Conservation (phyloP, 2,888 invertebrate species). For the Melanophora roralis region DNA sequence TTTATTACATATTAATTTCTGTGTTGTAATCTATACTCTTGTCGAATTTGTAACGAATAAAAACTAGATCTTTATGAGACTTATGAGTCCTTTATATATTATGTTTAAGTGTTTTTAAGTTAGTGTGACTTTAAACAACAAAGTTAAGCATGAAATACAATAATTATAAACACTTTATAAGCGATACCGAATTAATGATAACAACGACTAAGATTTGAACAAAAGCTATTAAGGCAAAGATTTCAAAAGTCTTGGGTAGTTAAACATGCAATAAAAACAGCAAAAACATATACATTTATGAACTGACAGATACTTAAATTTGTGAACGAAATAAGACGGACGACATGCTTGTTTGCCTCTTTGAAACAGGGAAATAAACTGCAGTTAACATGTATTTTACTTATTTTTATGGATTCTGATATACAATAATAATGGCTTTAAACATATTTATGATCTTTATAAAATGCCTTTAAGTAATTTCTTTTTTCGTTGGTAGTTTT, state of each 20-base stretch:
- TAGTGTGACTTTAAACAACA: constrained; percentile 50
- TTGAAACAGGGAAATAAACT: not conserved
- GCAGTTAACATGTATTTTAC: not conserved
- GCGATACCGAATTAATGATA: constrained; percentile 30
- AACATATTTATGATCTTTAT: constrained; percentile 31
- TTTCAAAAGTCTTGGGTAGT: not conserved
- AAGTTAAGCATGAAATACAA: constrained; percentile 51
- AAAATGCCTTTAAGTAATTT: constrained; percentile 2
- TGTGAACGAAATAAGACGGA: not conserved
- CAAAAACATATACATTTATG: not conserved
- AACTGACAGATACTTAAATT: not conserved
- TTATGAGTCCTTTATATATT: no score
- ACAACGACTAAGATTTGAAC: not conserved
- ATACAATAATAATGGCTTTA: constrained; percentile 31
- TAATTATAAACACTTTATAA: constrained; percentile 49
- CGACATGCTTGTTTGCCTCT: not conserved
- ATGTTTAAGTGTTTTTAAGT: constrained; percentile 25
- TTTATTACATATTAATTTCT: constrained; percentile 8
- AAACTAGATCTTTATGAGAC: constrained; percentile 29
- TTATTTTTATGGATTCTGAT: not conserved
- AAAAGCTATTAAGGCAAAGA: constrained; percentile 4
- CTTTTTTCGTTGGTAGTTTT: no score
- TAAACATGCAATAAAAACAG: not conserved
- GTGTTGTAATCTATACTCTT: not conserved
- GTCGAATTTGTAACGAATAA: constrained; percentile 2